Evolutionary conservation across 2,888 invertebrate genomes (phyloP).

Genomic region (Cartodere bifasciata): DNA sequence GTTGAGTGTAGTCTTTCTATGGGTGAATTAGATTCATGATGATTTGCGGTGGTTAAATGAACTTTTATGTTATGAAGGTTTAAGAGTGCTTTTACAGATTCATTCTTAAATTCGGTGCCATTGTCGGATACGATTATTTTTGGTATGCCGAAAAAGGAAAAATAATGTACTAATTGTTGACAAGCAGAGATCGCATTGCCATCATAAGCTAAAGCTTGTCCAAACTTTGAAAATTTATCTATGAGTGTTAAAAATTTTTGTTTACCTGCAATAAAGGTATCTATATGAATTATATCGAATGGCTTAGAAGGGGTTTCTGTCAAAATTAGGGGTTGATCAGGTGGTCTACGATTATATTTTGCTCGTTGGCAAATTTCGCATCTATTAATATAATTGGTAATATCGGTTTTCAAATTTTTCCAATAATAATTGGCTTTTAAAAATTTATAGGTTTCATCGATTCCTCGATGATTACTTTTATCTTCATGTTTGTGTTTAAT

Average conservation of each 20-base stretch:
- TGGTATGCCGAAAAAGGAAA: constrained; percentile 5
- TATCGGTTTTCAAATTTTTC: constrained; percentile 3
- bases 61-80: constrained; percentile 7
- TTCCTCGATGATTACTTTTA: constrained; percentile 11
- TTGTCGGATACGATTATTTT: constrained; percentile 6
- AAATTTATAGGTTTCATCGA: constrained; percentile 6
- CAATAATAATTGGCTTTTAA: constrained; percentile 10
- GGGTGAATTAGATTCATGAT: constrained; percentile 12
- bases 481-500: constrained; percentile 9
- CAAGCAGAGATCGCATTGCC: background rate
- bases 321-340: constrained; percentile 13
- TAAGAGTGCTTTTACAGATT: constrained; percentile 1
- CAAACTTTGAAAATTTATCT: constrained; percentile 16
- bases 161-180: background rate
- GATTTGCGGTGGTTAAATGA: constrained; percentile 11
- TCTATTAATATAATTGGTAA: constrained; percentile 5
- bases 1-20: constrained; percentile 12
- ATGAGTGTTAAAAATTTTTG: constrained; percentile 13
- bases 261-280: constrained; percentile 15
- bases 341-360: constrained; percentile 14
- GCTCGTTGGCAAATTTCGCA: constrained; percentile 12
- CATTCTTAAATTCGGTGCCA: constrained; percentile 7
- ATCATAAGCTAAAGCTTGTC: constrained; percentile 7
- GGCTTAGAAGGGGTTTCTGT: constrained; percentile 16
- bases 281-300: constrained; percentile 15